Base-by-base conservation (phyloP, 2,113 vertebrate genomes). In the Athene cunicularia region DNA sequence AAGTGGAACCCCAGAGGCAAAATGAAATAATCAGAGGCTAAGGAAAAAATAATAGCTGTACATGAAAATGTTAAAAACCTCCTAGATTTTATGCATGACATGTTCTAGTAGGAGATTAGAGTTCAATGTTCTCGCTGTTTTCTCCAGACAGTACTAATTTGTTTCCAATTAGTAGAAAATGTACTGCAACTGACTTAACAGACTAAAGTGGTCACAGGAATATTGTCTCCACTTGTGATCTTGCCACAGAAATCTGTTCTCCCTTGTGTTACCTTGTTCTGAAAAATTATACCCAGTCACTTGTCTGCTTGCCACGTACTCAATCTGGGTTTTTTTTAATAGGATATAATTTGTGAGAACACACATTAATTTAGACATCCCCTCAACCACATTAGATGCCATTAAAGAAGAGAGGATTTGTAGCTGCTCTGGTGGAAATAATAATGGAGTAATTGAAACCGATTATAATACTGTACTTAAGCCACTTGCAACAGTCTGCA, bases 131-230 rank as follows among this genome's bases (percentile, higher is more conserved):
- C 62, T 60, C 75, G 84, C 90, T 98, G 94, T 98, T 98, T 95
- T 97, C 93, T 98, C 87, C 90, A 98, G 97, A 98, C 91, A 96
- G 92, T 79, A 76, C 33, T 98, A 98, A 98, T 98, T 98, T 98
- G 95, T 98, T 98, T 97, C 93, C 91, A 98, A 95, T 98, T 97
- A 98, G 96, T 90, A 97, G 94, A 97, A 97, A 98, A 97, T 89
- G 52, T 94, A 92, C 85, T 94, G 89, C 79, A 85, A 97, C 94
- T 96, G 91, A 95, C 33, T 98, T 97, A 97, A 92, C 73, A 93
- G 87, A 75, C 43, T 95, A 64, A 87, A 79, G 55, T 88, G 77
- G 93, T 95, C 90, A 95, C 80, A 95, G 70, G 63, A 95, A 96
- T 96, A 96, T 84, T 95, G 80, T 62, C 79, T 82, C 53, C 11